These are phyloP conservation scores for Avahi laniger DNA, from an alignment of 2,797 vertebrate genomes.

Conservation along the genomic window DNA sequence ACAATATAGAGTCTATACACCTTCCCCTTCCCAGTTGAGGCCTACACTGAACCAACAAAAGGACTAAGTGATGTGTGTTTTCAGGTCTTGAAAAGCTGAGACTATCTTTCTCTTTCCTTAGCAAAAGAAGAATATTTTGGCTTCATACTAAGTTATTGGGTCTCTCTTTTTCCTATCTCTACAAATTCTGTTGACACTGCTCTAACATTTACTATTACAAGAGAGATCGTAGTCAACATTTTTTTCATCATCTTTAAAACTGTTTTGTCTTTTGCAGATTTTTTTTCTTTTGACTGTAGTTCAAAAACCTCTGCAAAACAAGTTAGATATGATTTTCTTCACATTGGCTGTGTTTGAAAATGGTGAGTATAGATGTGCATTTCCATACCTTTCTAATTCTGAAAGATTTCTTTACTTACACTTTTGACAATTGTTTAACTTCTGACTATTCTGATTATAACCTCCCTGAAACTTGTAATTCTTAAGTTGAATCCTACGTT, in stretches of 20 bases:
- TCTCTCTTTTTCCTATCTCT: background rate
- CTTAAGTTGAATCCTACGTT: background rate
- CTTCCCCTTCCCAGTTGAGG: accelerated
- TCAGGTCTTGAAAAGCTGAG: background rate
- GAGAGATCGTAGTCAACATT: background rate
- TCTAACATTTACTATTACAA: background rate
- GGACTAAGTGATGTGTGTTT: background rate
- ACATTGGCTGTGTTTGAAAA: background rate
- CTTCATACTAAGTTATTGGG: background rate
- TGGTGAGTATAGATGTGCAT: background rate
- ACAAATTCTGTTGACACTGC: background rate
- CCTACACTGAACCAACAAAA: background rate
- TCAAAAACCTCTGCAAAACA: background rate
- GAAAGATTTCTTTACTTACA: background rate
- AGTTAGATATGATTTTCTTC: background rate
- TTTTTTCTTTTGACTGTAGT: background rate
- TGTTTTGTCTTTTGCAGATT: background rate
- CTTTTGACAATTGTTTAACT: background rate
- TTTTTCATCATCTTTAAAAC: background rate
- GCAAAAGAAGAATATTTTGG: background rate
- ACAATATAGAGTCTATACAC: accelerated
- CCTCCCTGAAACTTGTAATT: background rate
- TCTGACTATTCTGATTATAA: background rate
- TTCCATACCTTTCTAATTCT: background rate
- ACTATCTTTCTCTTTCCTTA: background rate